Evolutionary conservation across 2,797 vertebrate species (phyloP).

Genomic region (Bradypus variegatus): DNA sequence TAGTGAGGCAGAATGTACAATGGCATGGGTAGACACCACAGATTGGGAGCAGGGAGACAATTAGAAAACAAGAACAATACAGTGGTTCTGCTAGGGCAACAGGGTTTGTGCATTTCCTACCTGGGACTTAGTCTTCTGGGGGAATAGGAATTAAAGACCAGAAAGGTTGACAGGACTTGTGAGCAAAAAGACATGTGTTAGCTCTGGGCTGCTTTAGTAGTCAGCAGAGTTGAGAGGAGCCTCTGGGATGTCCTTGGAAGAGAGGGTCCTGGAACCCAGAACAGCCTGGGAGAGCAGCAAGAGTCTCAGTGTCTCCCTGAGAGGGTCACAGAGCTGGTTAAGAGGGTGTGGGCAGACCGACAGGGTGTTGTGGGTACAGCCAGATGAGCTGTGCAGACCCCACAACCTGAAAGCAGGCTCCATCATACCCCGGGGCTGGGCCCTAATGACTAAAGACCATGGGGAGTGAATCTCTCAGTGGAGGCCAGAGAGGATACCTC

Average conservation of each 20-base stretch:
- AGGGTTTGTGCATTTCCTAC: background rate
- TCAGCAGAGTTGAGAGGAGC: too few species aligned
- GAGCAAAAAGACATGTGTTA: background rate
- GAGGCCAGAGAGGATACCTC: background rate
- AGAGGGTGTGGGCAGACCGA: background rate
- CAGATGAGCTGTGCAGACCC: background rate
- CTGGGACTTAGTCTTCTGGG: background rate
- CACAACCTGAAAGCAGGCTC: background rate
- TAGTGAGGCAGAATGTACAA: background rate
- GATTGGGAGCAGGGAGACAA: background rate
- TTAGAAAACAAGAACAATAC: background rate
- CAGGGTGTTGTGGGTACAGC: too few species aligned
- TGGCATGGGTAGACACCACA: background rate
- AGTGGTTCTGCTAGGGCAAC: too few species aligned
- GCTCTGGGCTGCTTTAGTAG: background rate
- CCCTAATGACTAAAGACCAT: background rate
- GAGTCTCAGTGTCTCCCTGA: background rate
- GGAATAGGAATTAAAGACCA: background rate
- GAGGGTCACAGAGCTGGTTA: background rate
- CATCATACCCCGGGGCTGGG: background rate
- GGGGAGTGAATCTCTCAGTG: background rate
- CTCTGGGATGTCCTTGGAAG: background rate
- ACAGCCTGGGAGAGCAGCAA: too few species aligned
- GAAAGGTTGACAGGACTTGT: background rate
- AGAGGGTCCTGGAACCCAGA: background rate